A percentile compares a stretch with the other conserved stretches of the same genome.
Conservation (phyloP, 2,888 invertebrate species). For the Busseola fusca region DNA sequence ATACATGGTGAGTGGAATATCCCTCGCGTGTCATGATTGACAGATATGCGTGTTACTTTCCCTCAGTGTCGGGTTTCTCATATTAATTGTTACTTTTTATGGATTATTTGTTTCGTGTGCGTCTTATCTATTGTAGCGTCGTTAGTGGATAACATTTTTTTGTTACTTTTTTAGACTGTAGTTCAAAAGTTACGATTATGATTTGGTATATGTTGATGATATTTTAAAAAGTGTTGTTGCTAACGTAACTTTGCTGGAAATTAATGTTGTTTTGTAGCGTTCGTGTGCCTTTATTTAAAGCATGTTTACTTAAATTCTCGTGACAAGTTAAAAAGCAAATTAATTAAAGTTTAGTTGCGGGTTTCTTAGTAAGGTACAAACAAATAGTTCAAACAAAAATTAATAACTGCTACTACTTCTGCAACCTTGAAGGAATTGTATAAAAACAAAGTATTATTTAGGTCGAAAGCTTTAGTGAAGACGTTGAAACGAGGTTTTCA, state of each 20-base stretch:
- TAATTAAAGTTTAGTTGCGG: slow-evolving; percentile 8
- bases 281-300: neutral
- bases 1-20: slow-evolving; percentile 69
- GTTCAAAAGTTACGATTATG: neutral
- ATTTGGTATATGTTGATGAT: neutral
- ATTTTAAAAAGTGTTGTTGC: neutral
- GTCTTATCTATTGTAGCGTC: neutral
- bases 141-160: neutral
- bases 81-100: slow-evolving; percentile 42
- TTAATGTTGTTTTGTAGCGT: neutral
- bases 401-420: slow-evolving; percentile 24
- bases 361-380: slow-evolving; percentile 20
- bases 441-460: slow-evolving; percentile 51
- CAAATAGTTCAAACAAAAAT: slow-evolving; percentile 28
- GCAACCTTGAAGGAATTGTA: slow-evolving; percentile 41
- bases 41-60: slow-evolving; percentile 54
- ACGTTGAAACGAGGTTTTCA: slow-evolving; percentile 45
- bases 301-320: slow-evolving; percentile 1
- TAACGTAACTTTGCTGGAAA: neutral
- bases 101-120: slow-evolving; percentile 11
- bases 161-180: slow-evolving; percentile 4
- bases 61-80: slow-evolving; percentile 33
- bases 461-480: slow-evolving; percentile 51
- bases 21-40: slow-evolving; percentile 56
- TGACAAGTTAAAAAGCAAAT: neutral